Evolutionary conservation across 2,113 vertebrate genomes (phyloP).

Genomic region (Herpailurus yagouaroundi): DNA sequence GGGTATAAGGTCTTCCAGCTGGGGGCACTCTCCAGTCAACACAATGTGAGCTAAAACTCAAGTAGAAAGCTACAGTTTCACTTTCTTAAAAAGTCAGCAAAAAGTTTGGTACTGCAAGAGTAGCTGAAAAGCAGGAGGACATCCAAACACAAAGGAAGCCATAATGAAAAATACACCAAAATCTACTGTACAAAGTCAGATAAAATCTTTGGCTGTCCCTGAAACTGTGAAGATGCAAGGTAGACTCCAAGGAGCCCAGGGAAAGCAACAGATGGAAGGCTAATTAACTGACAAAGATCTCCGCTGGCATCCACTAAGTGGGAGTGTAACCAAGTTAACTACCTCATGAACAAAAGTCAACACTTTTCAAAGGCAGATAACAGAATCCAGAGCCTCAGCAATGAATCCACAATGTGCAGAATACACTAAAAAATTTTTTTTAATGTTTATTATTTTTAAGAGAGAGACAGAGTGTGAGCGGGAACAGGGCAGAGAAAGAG

Average conservation of each 20-base stretch:
- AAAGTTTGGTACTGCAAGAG: not conserved
- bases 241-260: not conserved
- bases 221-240: not conserved
- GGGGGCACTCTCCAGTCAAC: not conserved
- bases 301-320: not conserved
- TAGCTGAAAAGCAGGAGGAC: not conserved
- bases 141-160: not conserved
- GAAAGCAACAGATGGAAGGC: not conserved
- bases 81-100: not conserved
- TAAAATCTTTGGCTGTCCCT: not conserved
- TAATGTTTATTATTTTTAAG: no score
- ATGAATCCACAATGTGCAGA: not conserved
- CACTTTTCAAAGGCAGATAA: conserved; percentile 10
- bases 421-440: not conserved
- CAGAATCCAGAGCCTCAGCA: not conserved
- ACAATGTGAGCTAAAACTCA: not conserved
- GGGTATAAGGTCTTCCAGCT: not conserved
- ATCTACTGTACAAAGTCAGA: not conserved
- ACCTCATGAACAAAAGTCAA: not conserved
- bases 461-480: no score
- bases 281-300: not conserved
- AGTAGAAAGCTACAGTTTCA: not conserved
- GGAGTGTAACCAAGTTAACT: not conserved
- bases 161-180: not conserved
- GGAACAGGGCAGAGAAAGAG: no score